phyloP scores from a whole-genome alignment of 2,113 vertebrate species.

The Tauraco erythrolophus region DNA sequence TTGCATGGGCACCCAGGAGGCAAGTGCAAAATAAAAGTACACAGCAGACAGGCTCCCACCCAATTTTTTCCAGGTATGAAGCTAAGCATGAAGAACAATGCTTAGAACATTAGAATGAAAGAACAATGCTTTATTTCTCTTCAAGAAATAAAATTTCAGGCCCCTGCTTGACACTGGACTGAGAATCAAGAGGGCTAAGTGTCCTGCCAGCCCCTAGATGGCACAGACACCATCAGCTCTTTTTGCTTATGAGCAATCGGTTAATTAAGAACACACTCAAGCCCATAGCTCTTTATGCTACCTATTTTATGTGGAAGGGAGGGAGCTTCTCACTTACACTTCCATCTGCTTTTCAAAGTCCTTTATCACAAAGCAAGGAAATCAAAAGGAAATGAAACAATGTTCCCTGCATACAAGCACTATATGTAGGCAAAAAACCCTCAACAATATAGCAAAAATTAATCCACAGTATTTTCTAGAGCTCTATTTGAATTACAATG shows the following conservation, averaged over 20 bases:
- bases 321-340: not conserved
- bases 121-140: too few species aligned
- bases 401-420: not conserved
- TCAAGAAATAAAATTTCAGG: not conserved
- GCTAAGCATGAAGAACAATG: not conserved
- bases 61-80: not conserved
- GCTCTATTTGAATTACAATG: not conserved
- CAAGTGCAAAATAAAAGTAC: not conserved
- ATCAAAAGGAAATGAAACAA: constrained; percentile 44
- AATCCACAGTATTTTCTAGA: not conserved
- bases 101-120: too few species aligned
- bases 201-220: not conserved
- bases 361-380: constrained; percentile 37
- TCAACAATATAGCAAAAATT: not conserved
- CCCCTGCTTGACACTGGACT: not conserved
- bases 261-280: not conserved
- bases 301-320: not conserved
- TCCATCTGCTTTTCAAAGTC: not conserved
- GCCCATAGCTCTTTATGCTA: not conserved
- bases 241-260: not conserved
- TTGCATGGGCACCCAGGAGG: not conserved
- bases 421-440: not conserved
- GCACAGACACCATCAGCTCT: not conserved
- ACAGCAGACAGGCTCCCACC: not conserved
- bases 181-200: not conserved